Base-by-base conservation (phyloP, 2,888 invertebrate species). In the Lepidochrysops patricia region DNA sequence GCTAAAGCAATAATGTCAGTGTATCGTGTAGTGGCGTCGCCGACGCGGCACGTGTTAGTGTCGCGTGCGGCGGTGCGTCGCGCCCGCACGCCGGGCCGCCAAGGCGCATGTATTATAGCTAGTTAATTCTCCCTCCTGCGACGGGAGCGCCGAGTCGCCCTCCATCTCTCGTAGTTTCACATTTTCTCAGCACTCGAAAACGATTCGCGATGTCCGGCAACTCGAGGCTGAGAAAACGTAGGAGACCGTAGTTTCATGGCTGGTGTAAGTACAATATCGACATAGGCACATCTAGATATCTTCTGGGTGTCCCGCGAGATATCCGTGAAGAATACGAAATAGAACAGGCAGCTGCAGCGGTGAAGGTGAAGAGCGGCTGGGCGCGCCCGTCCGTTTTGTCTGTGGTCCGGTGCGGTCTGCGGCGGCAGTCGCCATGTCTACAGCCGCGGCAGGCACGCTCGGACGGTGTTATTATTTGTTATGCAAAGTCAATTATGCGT, bases 21-120 rank as follows among this genome's bases (percentile, higher is more conserved):
- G 29, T 59, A 32, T 13, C 57, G 50, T 19, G 26, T 26, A 9
- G 37, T 37, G 35, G 58, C 29, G 35, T 32, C 57, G 49, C 26
- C 37, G 49, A 49, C 5, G 43, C 56, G 26, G 37, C 7, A n/a
- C 6, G 37, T 13, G 7, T 49, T 50, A 62, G 60, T 66, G 63
- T 61, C 64, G 64, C 64, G 56, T 32, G 50, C 34, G 56, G 54
- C 34, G 56, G 56, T 58, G 48, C 32, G 52, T 48, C 32, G 35
- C 52, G 56, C 49, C 49, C 54, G 57, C 54, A 7, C 52, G 61
- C 35, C 58, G 63, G 57, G 62, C 62, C 60, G 61, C 27, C 52
- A 64, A 63, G 59, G 57, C 29, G 59, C 61, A 62, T 62, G 73
- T 78, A 75, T 69, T 70, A 72, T 79, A 77, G 74, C 67, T 80